Percentiles rank a stretch among this genome's conserved stretches.
Evolutionary conservation across 2,113 vertebrate genomes (phyloP).

Genomic region (Carettochelys insculpta): DNA sequence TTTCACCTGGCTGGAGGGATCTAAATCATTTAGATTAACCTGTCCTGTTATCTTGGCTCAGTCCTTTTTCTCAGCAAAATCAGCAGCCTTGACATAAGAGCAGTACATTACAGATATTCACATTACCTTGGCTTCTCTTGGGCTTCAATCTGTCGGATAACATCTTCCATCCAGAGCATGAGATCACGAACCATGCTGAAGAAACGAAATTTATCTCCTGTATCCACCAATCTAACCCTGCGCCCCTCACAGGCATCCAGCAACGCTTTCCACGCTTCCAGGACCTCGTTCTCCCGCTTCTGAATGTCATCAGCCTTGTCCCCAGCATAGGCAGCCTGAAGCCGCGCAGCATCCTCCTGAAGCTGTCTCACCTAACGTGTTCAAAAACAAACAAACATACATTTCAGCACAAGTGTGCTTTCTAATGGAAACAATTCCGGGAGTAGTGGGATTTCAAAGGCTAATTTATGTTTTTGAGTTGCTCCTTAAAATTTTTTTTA

Average conservation of each 20-base stretch:
- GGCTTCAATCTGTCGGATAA: conserved; percentile 94
- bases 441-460: accelerated
- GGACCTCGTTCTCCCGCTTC: conserved; percentile 90
- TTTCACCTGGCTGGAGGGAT: neutral
- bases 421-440: neutral
- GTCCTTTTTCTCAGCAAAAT: neutral
- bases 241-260: conserved; percentile 91
- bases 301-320: conserved; percentile 99
- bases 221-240: conserved; percentile 87
- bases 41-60: neutral
- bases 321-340: conserved; percentile 96
- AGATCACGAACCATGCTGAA: conserved; percentile 97
- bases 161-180: conserved; percentile 98
- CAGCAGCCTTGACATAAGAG: neutral
- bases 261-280: conserved; percentile 91
- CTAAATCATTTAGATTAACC: neutral
- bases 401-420: neutral
- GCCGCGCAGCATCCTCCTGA: conserved; percentile 93
- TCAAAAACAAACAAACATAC: neutral
- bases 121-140: conserved; percentile 94
- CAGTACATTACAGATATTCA: neutral
- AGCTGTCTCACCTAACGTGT: conserved; percentile 90
- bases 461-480: neutral
- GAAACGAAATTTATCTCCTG: conserved; percentile 96
- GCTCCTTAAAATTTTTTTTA: neutral